These are phyloP conservation scores for Tenthredo scrophulariae DNA, from an alignment of 2,888 invertebrate species.

Conservation along the genomic window DNA sequence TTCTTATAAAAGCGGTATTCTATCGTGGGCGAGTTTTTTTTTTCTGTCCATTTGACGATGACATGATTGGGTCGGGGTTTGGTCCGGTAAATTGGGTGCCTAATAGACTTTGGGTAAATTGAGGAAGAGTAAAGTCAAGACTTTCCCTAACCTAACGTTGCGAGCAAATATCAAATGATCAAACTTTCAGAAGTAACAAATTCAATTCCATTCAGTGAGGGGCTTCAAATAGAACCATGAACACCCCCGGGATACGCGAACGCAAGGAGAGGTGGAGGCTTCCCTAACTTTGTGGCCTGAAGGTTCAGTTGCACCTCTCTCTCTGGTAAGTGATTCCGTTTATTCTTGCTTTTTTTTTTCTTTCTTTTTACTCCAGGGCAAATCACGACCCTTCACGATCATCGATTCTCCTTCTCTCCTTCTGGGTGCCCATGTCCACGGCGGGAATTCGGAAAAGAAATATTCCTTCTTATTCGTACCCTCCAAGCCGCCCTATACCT, in stretches of 20 bases:
- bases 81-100: conserved; percentile 17
- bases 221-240: conserved; percentile 26
- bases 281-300: neutral
- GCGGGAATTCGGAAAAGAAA: neutral
- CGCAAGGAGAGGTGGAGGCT: neutral
- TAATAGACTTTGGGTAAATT: conserved; percentile 2
- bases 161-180: conserved; percentile 13
- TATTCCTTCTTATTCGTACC: neutral
- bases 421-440: neutral
- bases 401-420: neutral
- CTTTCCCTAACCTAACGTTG: neutral
- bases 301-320: neutral
- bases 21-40: neutral
- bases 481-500: neutral
- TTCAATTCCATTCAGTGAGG: conserved; percentile 13
- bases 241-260: neutral
- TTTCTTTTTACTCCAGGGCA: neutral
- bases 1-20: neutral
- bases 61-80: neutral
- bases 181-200: conserved; percentile 6
- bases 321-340: neutral
- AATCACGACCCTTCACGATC: conserved; percentile 5
- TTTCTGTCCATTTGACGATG: neutral
- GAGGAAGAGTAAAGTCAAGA: neutral
- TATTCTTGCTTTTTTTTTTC: neutral